Conservation (phyloP, 2,113 vertebrate species). For the Crocuta crocuta region DNA sequence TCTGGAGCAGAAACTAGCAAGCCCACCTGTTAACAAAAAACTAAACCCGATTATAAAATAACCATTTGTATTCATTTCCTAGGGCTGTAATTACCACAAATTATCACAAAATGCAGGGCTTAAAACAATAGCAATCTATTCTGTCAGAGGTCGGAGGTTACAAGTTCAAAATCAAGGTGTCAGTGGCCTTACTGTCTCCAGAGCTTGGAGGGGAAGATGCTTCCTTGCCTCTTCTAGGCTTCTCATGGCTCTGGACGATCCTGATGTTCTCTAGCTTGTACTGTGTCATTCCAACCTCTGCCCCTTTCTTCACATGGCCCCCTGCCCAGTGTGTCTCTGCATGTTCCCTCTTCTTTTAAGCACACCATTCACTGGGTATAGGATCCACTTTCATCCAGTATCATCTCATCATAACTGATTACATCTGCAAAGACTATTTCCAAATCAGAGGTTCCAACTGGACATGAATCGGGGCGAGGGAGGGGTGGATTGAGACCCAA, state of each 20-base stretch:
- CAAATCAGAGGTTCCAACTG: background rate
- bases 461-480: background rate
- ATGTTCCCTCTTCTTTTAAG: background rate
- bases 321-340: background rate
- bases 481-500: background rate
- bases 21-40: background rate
- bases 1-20: background rate
- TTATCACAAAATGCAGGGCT: background rate
- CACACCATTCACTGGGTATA: background rate
- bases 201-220: background rate
- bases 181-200: background rate
- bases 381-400: background rate
- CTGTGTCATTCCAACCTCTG: background rate
- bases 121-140: background rate
- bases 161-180: background rate
- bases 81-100: background rate
- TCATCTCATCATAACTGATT: background rate
- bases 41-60: slow-evolving; percentile 22
- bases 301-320: background rate
- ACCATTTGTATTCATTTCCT: background rate
- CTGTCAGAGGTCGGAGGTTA: background rate
- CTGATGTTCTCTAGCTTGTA: background rate
- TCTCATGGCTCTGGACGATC: fast-evolving
- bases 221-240: background rate
- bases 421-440: background rate